These are phyloP conservation scores for Stratiomys singularior DNA, from an alignment of 2,888 invertebrate species.

Conservation along the genomic window DNA sequence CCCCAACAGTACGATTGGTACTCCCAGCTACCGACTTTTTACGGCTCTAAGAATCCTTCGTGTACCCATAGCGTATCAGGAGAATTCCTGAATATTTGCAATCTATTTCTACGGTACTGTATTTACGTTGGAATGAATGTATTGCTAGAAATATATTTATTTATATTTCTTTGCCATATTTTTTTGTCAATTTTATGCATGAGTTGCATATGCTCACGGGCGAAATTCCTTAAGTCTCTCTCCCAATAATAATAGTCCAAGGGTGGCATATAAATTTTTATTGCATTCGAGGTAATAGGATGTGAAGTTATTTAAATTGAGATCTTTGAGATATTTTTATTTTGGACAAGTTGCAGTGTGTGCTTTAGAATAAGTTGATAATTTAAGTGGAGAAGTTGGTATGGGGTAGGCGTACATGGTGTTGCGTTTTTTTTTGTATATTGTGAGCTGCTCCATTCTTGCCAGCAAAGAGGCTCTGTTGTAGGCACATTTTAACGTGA, in stretches of 20 bases:
- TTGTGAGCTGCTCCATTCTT: too few species aligned
- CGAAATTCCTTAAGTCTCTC: constrained; percentile 16
- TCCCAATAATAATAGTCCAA: background rate
- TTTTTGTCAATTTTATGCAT: constrained; percentile 34
- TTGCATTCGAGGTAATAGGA: constrained; percentile 41
- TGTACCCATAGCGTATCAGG: background rate
- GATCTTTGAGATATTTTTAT: background rate
- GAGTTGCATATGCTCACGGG: constrained; percentile 28
- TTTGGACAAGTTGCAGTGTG: too few species aligned
- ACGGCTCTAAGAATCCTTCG: background rate
- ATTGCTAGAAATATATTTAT: constrained; percentile 7
- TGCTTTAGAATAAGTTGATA: too few species aligned
- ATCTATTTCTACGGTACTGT: background rate
- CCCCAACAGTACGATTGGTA: constrained; percentile 24
- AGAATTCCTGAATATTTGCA: background rate
- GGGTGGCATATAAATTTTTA: constrained; percentile 31
- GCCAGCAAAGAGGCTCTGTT: too few species aligned
- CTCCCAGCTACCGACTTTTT: constrained; percentile 28
- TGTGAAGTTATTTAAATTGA: constrained; percentile 41
- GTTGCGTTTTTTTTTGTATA: too few species aligned
- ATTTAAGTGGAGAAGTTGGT: too few species aligned
- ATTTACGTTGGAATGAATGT: background rate
- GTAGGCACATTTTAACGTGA: too few species aligned
- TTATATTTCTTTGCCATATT: constrained; percentile 10
- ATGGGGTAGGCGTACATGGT: too few species aligned